A percentile compares a stretch with the other conserved stretches of the same genome.
Conservation (phyloP, 2,113 vertebrate species). For the Elephantulus edwardii region DNA sequence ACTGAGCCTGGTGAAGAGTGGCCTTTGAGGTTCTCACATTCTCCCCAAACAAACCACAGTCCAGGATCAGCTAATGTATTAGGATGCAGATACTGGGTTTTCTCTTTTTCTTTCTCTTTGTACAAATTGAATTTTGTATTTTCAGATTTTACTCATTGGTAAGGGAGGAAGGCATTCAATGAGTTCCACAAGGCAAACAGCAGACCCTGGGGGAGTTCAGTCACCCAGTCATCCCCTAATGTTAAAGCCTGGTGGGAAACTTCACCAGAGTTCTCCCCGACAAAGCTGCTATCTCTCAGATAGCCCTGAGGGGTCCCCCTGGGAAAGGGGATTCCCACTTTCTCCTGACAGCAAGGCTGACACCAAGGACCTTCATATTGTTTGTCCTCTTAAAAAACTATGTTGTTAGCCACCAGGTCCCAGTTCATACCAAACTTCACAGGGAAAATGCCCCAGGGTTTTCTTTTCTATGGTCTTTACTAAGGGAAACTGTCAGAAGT, state of each 20-base stretch:
- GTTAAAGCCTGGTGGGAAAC: background rate
- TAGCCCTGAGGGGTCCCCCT: too few species aligned
- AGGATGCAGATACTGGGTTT: background rate
- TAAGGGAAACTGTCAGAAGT: background rate
- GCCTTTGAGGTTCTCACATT: background rate
- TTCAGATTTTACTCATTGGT: background rate
- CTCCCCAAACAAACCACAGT: background rate
- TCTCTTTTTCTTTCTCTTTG: background rate
- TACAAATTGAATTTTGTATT: background rate
- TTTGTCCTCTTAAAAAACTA: slow-evolving; percentile 4
- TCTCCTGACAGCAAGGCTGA: background rate
- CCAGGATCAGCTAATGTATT: background rate
- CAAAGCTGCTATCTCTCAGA: fast-evolving
- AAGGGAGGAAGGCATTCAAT: background rate
- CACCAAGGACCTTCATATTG: background rate
- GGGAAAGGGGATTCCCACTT: background rate
- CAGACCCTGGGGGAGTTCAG: background rate
- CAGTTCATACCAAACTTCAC: too few species aligned
- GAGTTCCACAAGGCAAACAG: background rate
- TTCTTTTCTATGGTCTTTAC: background rate
- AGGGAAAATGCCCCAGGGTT: background rate
- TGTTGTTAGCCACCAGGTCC: background rate
- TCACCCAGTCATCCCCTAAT: background rate
- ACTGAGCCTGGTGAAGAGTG: background rate
- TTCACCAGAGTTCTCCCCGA: too few species aligned